Evolutionary conservation across 2,888 invertebrate species (phyloP), one percentile per base, ranked within the genome.

Genomic region (Drosophila bunnanda): DNA sequence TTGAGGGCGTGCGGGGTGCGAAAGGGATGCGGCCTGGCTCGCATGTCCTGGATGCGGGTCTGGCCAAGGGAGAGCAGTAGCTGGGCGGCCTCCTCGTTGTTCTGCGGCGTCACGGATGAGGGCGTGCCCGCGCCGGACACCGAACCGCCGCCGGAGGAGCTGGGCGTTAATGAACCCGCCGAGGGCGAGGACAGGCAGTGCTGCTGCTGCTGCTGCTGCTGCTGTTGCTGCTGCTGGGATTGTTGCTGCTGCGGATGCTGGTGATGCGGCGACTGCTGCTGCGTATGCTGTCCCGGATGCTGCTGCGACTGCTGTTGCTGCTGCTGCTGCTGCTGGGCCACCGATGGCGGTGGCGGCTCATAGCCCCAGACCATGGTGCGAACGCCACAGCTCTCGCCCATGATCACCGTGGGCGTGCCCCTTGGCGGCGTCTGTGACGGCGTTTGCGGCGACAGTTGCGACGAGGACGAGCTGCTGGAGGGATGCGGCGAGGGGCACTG

Each of bases 331-430:
- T 56, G 59, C 13, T 84, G 80, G 2, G 77, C 79, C 58, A 84
- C 74, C 7, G 78, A 48, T 0, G 90, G 90, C 41, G 94, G 94
- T 55, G 94, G 94, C 22, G 94, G 92, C 70, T 93, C 93, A 62
- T 92, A 93, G 59, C 95, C 94, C 95, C 95, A 95, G 72, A 95
- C 94, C 95, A 95, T 95, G 28, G 95, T 95, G 52, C 95, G 93
- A 0, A 98, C 97, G 44, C 97, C 97, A 60, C 97, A 98, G 41
- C 97, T 97, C 92, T 98, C 97, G 54, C 97, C 97, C 97, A 98
- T 97, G 80, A 98, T 97, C 75, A 97, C 97, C 53, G 97, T 96
- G 34, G 98, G 97, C 56, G 97, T 96, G 87, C 92, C 95, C 89
- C 93, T 94, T 7, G 92, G 92, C 70, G 92, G 92, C 32, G 92